phyloP scores from a whole-genome alignment of 2,113 vertebrate species.

The Cacatua alba region DNA sequence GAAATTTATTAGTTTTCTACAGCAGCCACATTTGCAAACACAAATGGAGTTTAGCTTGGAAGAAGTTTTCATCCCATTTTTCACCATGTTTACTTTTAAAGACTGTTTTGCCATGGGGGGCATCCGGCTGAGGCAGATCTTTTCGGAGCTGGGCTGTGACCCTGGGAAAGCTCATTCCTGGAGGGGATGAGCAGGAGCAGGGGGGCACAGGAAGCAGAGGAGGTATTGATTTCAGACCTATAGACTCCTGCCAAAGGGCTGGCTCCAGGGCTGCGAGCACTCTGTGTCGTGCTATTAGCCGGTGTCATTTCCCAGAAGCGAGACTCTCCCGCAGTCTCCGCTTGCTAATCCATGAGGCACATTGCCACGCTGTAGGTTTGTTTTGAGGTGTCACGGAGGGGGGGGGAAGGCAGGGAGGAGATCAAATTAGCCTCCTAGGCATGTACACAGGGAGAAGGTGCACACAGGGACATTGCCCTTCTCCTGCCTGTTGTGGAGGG shows the following conservation, averaged over 20 bases:
- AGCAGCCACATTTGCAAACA: neutral
- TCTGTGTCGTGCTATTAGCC: neutral
- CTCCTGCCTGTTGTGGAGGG: neutral
- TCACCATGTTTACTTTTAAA: fast-evolving
- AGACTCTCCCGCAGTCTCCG: neutral
- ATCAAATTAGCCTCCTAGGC: neutral
- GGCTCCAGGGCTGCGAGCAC: neutral
- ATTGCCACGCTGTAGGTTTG: neutral
- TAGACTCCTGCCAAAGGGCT: neutral
- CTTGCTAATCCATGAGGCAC: neutral
- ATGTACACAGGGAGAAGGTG: neutral
- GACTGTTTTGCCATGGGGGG: neutral
- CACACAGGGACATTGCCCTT: neutral
- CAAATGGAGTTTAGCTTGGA: neutral
- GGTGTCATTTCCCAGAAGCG: neutral
- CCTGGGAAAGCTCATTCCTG: neutral
- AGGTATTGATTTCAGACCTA: constrained; percentile 11
- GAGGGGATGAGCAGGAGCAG: neutral
- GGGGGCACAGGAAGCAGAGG: neutral
- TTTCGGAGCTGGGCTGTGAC: neutral
- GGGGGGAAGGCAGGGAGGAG: neutral
- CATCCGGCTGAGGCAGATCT: neutral
- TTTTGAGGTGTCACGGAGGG: neutral
- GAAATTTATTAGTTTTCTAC: neutral
- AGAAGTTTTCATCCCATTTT: neutral